Percentiles rank a stretch among this genome's conserved stretches.
Evolutionary conservation across 2,113 vertebrate species (phyloP).

Genomic region (Drymodes brunneopygia): DNA sequence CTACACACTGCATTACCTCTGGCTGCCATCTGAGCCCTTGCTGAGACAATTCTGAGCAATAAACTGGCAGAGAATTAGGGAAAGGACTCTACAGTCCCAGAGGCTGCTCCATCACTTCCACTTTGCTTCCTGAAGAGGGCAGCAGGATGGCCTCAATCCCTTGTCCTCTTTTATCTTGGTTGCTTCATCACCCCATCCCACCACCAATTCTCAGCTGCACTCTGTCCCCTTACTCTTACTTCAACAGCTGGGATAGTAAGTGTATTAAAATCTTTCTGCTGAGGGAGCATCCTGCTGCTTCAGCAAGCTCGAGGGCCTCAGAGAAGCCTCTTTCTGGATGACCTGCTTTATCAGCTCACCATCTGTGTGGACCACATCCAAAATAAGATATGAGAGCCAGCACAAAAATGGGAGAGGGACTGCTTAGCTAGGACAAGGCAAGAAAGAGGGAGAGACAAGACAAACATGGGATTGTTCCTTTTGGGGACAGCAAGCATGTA

Average conservation of each 20-base stretch:
- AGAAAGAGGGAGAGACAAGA: not conserved
- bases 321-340: not conserved
- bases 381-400: not conserved
- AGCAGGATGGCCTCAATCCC: not conserved
- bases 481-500: not conserved
- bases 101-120: not conserved
- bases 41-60: not conserved
- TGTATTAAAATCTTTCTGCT: not conserved
- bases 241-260: not conserved
- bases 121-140: not conserved
- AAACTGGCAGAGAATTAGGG: not conserved
- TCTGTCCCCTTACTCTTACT: not conserved
- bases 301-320: not conserved
- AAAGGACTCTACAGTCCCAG: not conserved
- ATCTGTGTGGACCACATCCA: not conserved
- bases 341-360: not conserved
- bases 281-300: not conserved
- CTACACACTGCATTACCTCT: not conserved
- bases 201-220: not conserved
- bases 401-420: not conserved
- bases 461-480: not conserved
- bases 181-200: not conserved
- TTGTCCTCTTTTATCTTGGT: not conserved
- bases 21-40: not conserved
- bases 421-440: not conserved